These are phyloP conservation scores for Orthosia cruda DNA, from an alignment of 2,888 invertebrate species.

Conservation along the genomic window DNA sequence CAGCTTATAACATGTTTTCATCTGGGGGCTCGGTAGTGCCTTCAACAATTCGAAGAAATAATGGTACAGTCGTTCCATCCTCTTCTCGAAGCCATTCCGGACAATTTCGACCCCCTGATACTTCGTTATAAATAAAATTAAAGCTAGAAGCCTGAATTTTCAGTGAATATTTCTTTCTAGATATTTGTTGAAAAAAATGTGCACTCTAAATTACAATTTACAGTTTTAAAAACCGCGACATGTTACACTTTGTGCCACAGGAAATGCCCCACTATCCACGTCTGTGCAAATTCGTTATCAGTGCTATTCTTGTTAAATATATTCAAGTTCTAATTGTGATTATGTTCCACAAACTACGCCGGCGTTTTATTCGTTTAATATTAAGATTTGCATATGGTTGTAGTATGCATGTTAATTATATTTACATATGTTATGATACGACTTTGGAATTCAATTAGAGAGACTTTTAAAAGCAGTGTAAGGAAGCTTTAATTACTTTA, in stretches of 20 bases:
- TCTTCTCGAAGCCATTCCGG: too few relatives aligned
- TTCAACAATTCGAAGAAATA: too few relatives aligned
- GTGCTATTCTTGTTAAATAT: constrained; percentile 88
- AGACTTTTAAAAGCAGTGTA: background rate
- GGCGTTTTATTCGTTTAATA: constrained; percentile 56
- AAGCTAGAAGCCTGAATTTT: too few relatives aligned
- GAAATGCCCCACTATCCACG: constrained; percentile 79
- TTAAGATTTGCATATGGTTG: constrained; percentile 40
- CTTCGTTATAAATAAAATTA: too few relatives aligned
- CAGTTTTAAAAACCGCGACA: constrained; percentile 6
- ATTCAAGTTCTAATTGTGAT: constrained; percentile 87
- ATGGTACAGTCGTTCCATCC: too few relatives aligned
- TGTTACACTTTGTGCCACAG: constrained; percentile 62
- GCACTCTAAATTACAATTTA: background rate
- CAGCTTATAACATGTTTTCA: too few relatives aligned
- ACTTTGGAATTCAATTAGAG: constrained; percentile 2
- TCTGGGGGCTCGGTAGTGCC: too few relatives aligned
- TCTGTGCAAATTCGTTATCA: constrained; percentile 90
- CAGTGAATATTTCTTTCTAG: too few relatives aligned
- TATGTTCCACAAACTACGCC: constrained; percentile 80
- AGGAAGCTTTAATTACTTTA: background rate
- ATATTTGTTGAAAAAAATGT: too few relatives aligned
- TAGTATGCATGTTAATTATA: constrained; percentile 26
- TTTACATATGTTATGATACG: constrained; percentile 24
- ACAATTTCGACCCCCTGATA: too few relatives aligned